Evolutionary conservation across 2,888 invertebrate genomes (phyloP).

Genomic region (Stenotaenia linearis): DNA sequence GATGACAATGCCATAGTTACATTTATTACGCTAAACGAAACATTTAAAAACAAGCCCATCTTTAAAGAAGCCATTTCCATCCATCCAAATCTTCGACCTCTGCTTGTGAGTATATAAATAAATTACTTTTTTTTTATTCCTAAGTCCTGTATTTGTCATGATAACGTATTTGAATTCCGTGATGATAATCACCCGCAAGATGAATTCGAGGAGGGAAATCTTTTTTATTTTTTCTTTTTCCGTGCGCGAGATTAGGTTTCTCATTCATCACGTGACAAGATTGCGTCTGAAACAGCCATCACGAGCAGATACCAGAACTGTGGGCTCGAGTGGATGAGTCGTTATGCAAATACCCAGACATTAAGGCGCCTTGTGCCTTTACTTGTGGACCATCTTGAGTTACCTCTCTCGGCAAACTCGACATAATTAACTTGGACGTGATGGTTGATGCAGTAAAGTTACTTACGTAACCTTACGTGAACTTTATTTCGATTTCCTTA

Average conservation of each 20-base stretch:
- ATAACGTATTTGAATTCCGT: neutral
- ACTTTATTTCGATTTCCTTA: neutral
- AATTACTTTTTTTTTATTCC: neutral
- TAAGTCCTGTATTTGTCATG: neutral
- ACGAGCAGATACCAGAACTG: constrained; percentile 1
- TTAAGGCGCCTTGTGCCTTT: constrained; percentile 11
- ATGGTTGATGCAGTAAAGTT: neutral
- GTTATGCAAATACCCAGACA: constrained; percentile 7
- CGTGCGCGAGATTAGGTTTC: neutral
- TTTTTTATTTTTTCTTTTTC: neutral
- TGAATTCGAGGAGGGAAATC: neutral
- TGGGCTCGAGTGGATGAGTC: constrained; percentile 11
- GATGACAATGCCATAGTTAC: neutral
- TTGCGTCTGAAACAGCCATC: constrained; percentile 13
- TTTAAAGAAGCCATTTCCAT: neutral
- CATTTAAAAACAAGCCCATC: neutral
- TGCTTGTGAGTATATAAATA: neutral
- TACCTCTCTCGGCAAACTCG: neutral
- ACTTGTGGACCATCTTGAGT: neutral
- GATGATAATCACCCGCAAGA: neutral
- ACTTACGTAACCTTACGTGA: neutral
- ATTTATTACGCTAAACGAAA: neutral
- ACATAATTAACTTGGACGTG: constrained; percentile 10
- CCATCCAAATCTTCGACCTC: neutral
- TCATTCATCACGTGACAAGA: constrained; percentile 19